These are phyloP conservation scores for Halcyon chelicuti DNA, from an alignment of 2,797 vertebrate species.

Conservation along the genomic window DNA sequence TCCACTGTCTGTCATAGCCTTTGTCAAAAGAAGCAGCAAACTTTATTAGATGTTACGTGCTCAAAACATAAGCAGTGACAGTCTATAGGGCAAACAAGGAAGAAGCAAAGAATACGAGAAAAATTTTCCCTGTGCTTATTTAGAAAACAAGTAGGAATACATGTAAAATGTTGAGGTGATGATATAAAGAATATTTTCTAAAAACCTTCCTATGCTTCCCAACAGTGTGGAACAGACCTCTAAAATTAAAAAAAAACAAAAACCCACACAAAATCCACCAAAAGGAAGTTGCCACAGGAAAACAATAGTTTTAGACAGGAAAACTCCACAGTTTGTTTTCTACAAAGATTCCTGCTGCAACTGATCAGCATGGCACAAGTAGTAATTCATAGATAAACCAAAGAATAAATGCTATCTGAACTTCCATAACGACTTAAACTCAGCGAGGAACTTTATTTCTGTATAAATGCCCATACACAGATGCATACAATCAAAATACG, in stretches of 20 bases:
- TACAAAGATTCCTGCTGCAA: not conserved
- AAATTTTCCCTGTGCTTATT: not conserved
- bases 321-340: not conserved
- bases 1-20: not conserved
- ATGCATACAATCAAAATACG: not conserved
- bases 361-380: not conserved
- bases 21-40: not conserved
- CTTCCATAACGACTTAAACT: not conserved
- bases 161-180: not conserved
- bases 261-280: not conserved
- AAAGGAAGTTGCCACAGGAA: not conserved
- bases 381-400: not conserved
- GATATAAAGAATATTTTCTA: not conserved
- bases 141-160: not conserved
- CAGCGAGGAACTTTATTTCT: not conserved
- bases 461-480: not conserved
- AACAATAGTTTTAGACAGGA: not conserved
- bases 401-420: not conserved
- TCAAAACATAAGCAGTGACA: not conserved
- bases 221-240: not conserved
- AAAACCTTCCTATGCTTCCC: not conserved
- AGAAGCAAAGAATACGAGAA: not conserved
- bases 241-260: not conserved
- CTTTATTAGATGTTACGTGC: not conserved
- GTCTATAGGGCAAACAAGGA: not conserved